A percentile compares a stretch with the other conserved stretches of the same genome.
Evolutionary conservation across 2,888 invertebrate genomes (phyloP).

Genomic region (Clanis bilineata): DNA sequence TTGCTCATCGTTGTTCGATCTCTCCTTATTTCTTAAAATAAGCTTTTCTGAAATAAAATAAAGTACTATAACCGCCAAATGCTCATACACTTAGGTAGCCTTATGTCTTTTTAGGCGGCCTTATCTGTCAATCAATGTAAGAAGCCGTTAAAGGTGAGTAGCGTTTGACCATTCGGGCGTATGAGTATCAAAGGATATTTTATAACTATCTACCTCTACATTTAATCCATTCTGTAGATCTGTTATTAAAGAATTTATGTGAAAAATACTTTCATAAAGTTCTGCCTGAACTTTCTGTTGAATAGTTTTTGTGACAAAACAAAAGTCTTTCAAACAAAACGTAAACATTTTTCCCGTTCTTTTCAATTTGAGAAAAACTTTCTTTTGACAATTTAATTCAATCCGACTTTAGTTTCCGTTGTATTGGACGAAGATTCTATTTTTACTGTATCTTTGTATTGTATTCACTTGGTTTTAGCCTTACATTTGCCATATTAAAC

Average conservation of each 20-base stretch:
- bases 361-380: slow-evolving; percentile 36
- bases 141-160: too few species aligned
- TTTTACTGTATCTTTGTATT: background rate
- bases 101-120: too few species aligned
- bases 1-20: background rate
- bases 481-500: too few species aligned
- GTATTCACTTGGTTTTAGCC: too few species aligned
- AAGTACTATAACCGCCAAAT: too few species aligned
- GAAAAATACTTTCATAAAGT: background rate
- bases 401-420: slow-evolving; percentile 22
- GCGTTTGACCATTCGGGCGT: too few species aligned
- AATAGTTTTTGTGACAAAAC: slow-evolving; percentile 21
- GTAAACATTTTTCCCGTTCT: slow-evolving; percentile 35
- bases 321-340: slow-evolving; percentile 34
- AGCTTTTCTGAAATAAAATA: background rate
- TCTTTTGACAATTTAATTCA: slow-evolving; percentile 34
- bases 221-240: background rate
- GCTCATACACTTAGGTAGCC: too few species aligned
- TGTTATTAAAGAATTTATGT: background rate
- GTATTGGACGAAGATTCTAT: background rate
- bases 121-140: too few species aligned
- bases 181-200: too few species aligned
- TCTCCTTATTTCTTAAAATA: background rate
- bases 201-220: background rate
- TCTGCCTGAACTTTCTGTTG: background rate